A percentile compares a stretch with the other conserved stretches of the same genome.
These are phyloP conservation scores for Drosophila trapezifrons DNA, from an alignment of 1,140 invertebrate species.

Conservation along the genomic window DNA sequence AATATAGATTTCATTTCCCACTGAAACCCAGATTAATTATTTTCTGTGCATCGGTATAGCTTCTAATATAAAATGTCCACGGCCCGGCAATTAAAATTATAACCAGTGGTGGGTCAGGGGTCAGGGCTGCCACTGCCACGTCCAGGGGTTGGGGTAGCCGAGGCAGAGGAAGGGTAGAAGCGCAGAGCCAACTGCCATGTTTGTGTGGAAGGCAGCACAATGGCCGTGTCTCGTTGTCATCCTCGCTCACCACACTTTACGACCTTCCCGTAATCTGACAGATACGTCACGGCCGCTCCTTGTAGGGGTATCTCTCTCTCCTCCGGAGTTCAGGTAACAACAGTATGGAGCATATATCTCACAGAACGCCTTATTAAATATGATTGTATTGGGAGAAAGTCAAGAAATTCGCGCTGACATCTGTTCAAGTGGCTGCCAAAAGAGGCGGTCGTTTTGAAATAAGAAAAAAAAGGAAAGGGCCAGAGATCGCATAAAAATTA, in stretches of 20 bases:
- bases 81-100: slow-evolving; percentile 74
- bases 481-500: slow-evolving; percentile 54
- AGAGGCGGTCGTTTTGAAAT: slow-evolving; percentile 16
- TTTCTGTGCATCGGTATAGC: slow-evolving; percentile 12
- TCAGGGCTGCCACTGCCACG: slow-evolving; percentile 5
- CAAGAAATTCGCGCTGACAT: slow-evolving; percentile 67
- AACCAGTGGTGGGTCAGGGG: slow-evolving; percentile 53
- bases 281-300: slow-evolving; percentile 76
- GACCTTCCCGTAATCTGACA: slow-evolving; percentile 83
- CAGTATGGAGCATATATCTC: slow-evolving; percentile 18
- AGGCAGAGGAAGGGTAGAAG: neutral
- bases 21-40: neutral
- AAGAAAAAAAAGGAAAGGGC: slow-evolving; percentile 15
- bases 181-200: slow-evolving; percentile 69
- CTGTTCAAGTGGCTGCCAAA: slow-evolving; percentile 72
- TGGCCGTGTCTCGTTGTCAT: slow-evolving; percentile 78
- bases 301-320: slow-evolving; percentile 4
- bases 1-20: neutral
- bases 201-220: slow-evolving; percentile 67
- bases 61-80: slow-evolving; percentile 60
- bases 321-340: slow-evolving; percentile 9
- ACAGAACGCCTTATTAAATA: slow-evolving; percentile 75
- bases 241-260: slow-evolving; percentile 83
- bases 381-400: slow-evolving; percentile 74
- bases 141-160: slow-evolving; percentile 5